Base-by-base conservation (phyloP, 2,797 vertebrate genomes). In the Sparus aurata region DNA sequence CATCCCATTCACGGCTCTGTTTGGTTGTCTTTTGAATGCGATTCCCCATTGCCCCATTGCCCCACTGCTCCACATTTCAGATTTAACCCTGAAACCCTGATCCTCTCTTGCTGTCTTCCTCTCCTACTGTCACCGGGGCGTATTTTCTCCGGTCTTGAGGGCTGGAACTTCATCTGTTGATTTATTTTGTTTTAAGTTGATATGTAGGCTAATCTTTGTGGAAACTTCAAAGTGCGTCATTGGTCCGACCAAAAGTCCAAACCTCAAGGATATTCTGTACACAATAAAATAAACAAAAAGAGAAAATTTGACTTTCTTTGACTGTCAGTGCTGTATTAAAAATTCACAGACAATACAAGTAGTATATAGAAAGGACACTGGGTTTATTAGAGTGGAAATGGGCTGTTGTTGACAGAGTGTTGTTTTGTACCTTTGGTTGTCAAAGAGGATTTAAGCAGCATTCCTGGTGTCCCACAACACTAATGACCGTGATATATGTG, bases 401-500 rank as follows among this genome's bases (percentile, higher is more conserved):
- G 43, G 0, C 13, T 45, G 43, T 45, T 43, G 41, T 43, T 45
- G 43, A 45, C 45, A 66, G 20, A 45, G 47, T 20, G 20, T 11
- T n/a, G n/a, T 34, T 83, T 69, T 8, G 60, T 59, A 25, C 47
- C 18, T 61, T 63, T 70, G 41, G 2, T 77, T 61, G 47, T 64
- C 67, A 38, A 64, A 70, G 59, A 75, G 64, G n/a, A 22, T 68
- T 78, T 64, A 65, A 57, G 43, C n/a, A 0, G 8, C 7, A 55
- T 69, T 67, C 3, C 45, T 64, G 4, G 20, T 79, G 25, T 65
- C 57, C 9, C 47, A 8, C 60, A 49, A 58, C 57, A 62, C 58
- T 79, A 81, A 82, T 84, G 53, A 30, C 52, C 0, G 1, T 81
- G 66, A 84, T 87, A 83, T 87, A 57, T 52, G 41, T 10, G 5